Evolutionary conservation across 2,888 invertebrate genomes (phyloP), one percentile per base, ranked within the genome.

Genomic region (Anthophora plumipes): DNA sequence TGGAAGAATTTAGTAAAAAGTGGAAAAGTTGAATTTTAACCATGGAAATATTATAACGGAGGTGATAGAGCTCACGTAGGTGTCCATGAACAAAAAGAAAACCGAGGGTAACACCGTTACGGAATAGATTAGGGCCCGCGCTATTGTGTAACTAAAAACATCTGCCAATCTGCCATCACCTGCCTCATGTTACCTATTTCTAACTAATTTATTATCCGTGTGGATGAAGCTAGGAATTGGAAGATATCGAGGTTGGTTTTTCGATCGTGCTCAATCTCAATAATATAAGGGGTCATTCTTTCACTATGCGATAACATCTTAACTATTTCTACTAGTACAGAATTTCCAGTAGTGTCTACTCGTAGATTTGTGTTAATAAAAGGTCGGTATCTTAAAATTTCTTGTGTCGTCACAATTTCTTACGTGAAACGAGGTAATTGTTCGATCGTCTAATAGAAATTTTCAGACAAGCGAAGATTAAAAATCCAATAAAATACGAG

Each of bases 81-180:
- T 48, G 77, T 37, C 41, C 31, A 8, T 37, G 25, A 20, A 41
- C n/a, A n/a, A 25, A 61, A 57, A 14, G 39, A 67, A 61, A 74
- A 74, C 55, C 83, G 85, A 79, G 84, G 87, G 82, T 74, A 80
- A 78, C 74, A 72, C 48, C 67, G 79, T 82, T 84, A 81, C 11
- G 61, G 77, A 75, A 75, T 71, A 78, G 82, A 80, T 83, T 80
- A 72, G 61, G 63, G 75, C 60, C 79, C 60, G 68, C 31, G 64
- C 81, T 80, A 82, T 89, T 87, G 87, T 82, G 83, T 84, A 86
- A 88, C 86, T 82, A 79, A 83, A 88, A 92, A 92, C 92, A 92
- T 92, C 92, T 92, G 92, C 91, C 89, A 88, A 90, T 88, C 87
- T 81, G 80, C 83, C 88, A 90, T 91, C 92, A 92, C 92, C 92